phyloP scores from a whole-genome alignment of 1,140 invertebrate genomes.

The Saccostrea glomerata region DNA sequence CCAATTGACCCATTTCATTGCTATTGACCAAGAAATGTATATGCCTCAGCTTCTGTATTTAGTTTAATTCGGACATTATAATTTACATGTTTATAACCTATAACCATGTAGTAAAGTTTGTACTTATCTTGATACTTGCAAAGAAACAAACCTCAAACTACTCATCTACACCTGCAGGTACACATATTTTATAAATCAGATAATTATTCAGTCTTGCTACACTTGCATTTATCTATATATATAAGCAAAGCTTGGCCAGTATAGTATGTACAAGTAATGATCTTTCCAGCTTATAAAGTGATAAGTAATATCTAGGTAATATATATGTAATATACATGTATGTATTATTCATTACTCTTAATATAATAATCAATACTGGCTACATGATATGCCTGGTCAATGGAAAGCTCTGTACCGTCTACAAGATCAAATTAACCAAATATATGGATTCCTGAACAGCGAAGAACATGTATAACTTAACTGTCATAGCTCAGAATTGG shows the following conservation, averaged over 20 bases:
- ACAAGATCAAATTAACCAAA: not conserved
- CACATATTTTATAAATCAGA: no score
- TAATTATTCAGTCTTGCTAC: not conserved
- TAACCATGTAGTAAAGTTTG: no score
- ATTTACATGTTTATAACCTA: no score
- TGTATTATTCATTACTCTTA: constrained; percentile 19
- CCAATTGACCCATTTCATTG: no score
- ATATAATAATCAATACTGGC: constrained; percentile 9
- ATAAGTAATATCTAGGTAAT: not conserved
- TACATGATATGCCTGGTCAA: not conserved
- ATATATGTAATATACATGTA: not conserved
- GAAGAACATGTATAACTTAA: not conserved
- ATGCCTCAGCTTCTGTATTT: no score
- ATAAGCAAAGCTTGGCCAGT: not conserved
- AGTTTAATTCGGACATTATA: no score
- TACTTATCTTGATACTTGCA: no score
- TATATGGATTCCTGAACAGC: not conserved
- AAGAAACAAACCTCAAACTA: no score
- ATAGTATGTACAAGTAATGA: not conserved
- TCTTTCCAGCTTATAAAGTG: not conserved
- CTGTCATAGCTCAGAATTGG: not conserved
- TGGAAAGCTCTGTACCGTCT: not conserved
- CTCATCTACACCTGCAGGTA: no score
- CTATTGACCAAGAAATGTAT: no score
- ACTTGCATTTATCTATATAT: not conserved